phyloP scores from a whole-genome alignment of 2,888 invertebrate genomes.

The Drosophila algonquin region DNA sequence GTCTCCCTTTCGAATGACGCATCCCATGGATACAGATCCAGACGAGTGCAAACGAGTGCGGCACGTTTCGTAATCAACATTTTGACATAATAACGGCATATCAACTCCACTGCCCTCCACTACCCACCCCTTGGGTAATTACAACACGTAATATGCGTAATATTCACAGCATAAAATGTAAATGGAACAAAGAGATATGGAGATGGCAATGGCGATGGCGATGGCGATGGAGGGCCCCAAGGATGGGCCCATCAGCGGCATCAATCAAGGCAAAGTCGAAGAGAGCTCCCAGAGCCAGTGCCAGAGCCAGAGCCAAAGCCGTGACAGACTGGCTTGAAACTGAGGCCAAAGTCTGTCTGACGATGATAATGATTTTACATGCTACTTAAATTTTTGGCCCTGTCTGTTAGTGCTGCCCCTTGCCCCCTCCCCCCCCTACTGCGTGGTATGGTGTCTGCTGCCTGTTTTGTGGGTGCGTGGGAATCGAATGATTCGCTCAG shows the following conservation, averaged over 20 bases:
- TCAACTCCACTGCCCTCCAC: constrained; percentile 16
- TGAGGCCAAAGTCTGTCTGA: not conserved
- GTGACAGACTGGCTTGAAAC: not conserved
- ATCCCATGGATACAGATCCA: constrained; percentile 25
- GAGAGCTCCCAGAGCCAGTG: not conserved
- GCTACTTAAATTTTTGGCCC: constrained; percentile 40
- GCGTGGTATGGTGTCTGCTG: not conserved
- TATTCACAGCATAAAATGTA: constrained; percentile 72
- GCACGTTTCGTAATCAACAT: constrained; percentile 75
- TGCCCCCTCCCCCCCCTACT: not conserved
- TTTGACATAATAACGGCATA: constrained; percentile 71
- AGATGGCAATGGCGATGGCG: constrained; percentile 21
- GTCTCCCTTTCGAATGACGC: constrained; percentile 28
- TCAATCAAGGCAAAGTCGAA: constrained; percentile 28
- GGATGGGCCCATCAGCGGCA: constrained; percentile 11
- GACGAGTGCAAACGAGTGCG: not conserved
- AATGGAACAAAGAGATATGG: constrained; percentile 48
- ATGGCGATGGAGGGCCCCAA: not conserved
- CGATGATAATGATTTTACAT: constrained; percentile 49
- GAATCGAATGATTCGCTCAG: constrained; percentile 26
- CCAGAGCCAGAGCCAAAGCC: not conserved
- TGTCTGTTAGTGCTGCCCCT: constrained; percentile 15
- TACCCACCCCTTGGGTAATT: constrained; percentile 50
- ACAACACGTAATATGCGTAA: constrained; percentile 79
- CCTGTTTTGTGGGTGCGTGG: constrained; percentile 34